Evolutionary conservation across 30 jellyfish, hydroid and myxozoan genomes (phyloP), one percentile per base, ranked within the genome.

Genomic region (Rhopilema esculentum): DNA sequence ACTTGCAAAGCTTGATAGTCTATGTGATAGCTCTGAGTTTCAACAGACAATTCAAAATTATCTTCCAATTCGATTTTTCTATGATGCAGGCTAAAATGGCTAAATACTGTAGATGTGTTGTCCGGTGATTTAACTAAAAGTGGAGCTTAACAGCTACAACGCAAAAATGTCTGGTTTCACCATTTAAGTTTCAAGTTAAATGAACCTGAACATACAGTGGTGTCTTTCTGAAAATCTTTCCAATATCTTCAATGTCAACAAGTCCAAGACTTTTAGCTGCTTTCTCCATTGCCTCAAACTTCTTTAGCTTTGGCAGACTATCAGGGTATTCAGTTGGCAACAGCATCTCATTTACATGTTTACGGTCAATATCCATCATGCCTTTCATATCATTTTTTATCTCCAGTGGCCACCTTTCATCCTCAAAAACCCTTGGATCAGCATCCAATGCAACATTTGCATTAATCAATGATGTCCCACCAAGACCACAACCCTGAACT

Each of bases 191-290:
- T n/a, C n/a, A n/a, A n/a, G n/a, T n/a, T n/a, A n/a, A n/a, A n/a
- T n/a, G n/a, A n/a, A n/a, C n/a, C n/a, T n/a, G n/a, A n/a, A 82
- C 97, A 70, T 51, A 82, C 97, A 90, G 65, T 12, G 97, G 97
- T 6, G 93, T 65, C 32, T 63, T 90, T 1, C 49, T 48, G 50
- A 90, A 75, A 0, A 82, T 27, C 0, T 67, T 51, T 66, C 93
- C 90, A 49, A 90, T 33, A 65, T 90, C 91, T 82, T 90, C 97
- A 40, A 90, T 66, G 29, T 90, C 97, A 27, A 69, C 65, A 75
- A 86, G 17, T 0, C 77, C 76, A 62, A 90, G 79, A 0, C 91
- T 83, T 24, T 69, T 75, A 0, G 93, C 97, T 30, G 88, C 91
- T 31, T 82, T 76, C 40, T 81, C 80, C 97, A 90, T 90, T 32